phyloP scores from a whole-genome alignment of 2,888 invertebrate genomes.

The Epiblema foenella region DNA sequence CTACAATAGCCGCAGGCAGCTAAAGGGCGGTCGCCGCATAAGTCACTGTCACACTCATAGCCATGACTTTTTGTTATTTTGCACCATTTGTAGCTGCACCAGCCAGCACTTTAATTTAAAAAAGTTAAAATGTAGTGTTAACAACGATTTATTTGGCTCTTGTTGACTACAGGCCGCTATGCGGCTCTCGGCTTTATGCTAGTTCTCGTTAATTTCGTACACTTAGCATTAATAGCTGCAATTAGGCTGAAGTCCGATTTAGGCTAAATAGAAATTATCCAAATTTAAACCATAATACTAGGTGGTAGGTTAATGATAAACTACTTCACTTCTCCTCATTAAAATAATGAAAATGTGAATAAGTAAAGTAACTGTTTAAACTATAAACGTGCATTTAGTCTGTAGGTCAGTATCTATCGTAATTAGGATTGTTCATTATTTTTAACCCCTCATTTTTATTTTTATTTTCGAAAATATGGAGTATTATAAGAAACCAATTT shows the following conservation, averaged over 20 bases:
- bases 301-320: neutral
- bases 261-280: conserved; percentile 33
- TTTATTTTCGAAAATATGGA: no score
- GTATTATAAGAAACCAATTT: no score
- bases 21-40: conserved; percentile 74
- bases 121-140: conserved; percentile 33
- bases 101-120: conserved; percentile 48
- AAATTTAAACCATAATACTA: conserved; percentile 13
- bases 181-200: conserved; percentile 11
- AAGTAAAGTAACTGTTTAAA: neutral
- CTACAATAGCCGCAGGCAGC: conserved; percentile 70
- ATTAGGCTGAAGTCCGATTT: conserved; percentile 16
- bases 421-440: no score
- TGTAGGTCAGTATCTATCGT: no score
- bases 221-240: conserved; percentile 34
- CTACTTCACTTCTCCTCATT: conserved; percentile 6
- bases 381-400: neutral
- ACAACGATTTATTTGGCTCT: conserved; percentile 34
- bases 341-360: conserved; percentile 10
- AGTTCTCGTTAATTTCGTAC: conserved; percentile 31
- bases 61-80: conserved; percentile 71
- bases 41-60: conserved; percentile 77
- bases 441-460: no score
- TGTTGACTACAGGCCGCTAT: conserved; percentile 16
- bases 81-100: conserved; percentile 62